Evolutionary conservation across 23 tunicate species (phyloP), one percentile per base, ranked within the genome.

Genomic region (Styela clava): DNA sequence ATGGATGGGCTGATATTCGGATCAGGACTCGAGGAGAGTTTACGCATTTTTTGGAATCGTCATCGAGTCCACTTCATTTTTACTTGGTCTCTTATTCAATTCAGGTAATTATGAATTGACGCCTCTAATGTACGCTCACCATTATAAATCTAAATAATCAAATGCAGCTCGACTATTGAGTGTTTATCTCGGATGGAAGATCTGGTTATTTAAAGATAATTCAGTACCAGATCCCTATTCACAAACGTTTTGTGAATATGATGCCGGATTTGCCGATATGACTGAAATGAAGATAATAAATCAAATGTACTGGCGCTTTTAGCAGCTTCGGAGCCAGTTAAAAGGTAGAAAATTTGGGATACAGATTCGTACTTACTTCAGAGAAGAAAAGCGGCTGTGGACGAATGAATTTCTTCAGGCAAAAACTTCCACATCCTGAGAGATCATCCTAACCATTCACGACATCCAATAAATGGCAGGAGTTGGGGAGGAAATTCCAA

Each of bases 241-340:
- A 16, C 31, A 65, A 26, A 65, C 7, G 16, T 28, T 65, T 5
- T 65, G 71, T 28, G 71, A 65, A 28, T 65, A 65, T 65, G 71
- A 65, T 28, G 31, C 16, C 7, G 9, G 31, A 26, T 25, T 65
- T 26, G 16, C 16, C 9, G 71, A 65, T 65, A 65, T 65, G 71
- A 65, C 31, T 5, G 31, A 16, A 28, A 5, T 16, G 16, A 28
- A 65, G 16, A 7, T 65, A 65, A 16, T 21, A 3, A 71, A 71
- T 29, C 35, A 71, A 71, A 71, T 71, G 77, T 71, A 35, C 3
- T 71, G 77, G 77, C 77, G 77, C 7, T 71, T 71, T 32, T 71
- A 71, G 34, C 34, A 33, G 77, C 77, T 31, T 27, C 77, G 16
- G 77, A 71, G 16, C 77, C 77, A 5, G 77, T 71, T 12, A 71